phyloP scores from a whole-genome alignment of 2,797 vertebrate species.

The Coccyzus lansbergi region DNA sequence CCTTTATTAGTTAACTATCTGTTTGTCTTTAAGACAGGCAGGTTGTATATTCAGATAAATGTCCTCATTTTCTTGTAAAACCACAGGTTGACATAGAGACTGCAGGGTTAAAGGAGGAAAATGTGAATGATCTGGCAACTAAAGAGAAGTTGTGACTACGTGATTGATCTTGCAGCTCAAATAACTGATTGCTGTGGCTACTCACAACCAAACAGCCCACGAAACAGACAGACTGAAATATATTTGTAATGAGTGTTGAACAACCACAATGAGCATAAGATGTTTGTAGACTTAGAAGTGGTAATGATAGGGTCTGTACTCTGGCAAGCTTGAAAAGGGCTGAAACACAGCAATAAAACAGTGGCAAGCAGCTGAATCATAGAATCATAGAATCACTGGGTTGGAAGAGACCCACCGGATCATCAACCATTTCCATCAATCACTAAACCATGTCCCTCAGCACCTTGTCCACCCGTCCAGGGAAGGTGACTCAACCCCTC shows the following conservation, averaged over 20 bases:
- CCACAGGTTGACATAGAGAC: background rate
- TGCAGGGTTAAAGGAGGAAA: background rate
- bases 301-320: accelerated
- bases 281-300: background rate
- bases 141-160: background rate
- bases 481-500: no score
- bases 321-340: background rate
- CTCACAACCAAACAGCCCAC: background rate
- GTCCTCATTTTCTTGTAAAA: background rate
- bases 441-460: no score
- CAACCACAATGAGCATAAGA: background rate
- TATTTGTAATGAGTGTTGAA: background rate
- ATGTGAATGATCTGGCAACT: background rate
- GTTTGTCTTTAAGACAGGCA: background rate
- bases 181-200: background rate
- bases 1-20: background rate
- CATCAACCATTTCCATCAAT: no score
- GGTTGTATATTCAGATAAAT: background rate
- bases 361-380: background rate
- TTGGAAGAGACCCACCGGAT: no score
- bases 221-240: background rate
- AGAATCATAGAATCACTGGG: no score
- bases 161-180: background rate
- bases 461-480: no score
- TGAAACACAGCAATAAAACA: background rate